These are phyloP conservation scores for Corydoras maculifer DNA, from an alignment of 2,113 vertebrate genomes.

Conservation along the genomic window DNA sequence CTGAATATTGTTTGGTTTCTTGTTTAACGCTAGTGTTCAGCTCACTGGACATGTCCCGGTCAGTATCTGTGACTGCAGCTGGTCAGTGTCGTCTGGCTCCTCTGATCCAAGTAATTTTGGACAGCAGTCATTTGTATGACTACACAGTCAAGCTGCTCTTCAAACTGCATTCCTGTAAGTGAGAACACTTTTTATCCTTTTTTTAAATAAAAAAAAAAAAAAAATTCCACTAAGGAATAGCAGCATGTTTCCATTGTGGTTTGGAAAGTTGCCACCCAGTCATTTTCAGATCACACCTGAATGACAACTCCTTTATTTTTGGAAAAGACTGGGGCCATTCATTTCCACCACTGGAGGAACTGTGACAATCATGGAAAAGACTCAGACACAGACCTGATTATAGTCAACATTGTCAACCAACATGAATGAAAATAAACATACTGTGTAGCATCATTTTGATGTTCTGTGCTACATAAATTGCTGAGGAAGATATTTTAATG, in stretches of 20 bases:
- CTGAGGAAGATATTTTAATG: too few relatives aligned
- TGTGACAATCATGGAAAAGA: too few relatives aligned
- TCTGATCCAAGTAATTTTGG: constrained; percentile 91
- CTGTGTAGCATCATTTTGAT: too few relatives aligned
- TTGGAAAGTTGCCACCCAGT: background rate
- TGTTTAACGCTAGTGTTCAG: constrained; percentile 74
- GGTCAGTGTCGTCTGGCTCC: constrained; percentile 97
- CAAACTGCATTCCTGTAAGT: constrained; percentile 98
- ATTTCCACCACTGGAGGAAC: too few relatives aligned
- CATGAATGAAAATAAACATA: too few relatives aligned
- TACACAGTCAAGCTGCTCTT: constrained; percentile 97
- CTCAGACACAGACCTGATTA: too few relatives aligned
- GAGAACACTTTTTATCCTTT: constrained; percentile 17
- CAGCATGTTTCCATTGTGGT: background rate
- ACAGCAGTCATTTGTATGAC: constrained; percentile 94
- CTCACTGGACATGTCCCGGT: constrained; percentile 95
- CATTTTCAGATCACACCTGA: background rate
- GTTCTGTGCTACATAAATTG: too few relatives aligned
- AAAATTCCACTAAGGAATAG: background rate
- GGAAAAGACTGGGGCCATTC: too few relatives aligned
- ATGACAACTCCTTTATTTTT: background rate
- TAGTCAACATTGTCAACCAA: too few relatives aligned
- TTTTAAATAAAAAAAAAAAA: background rate
- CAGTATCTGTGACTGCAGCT: constrained; percentile 84
- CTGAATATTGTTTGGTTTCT: too few relatives aligned